Evolutionary conservation across 2,113 vertebrate species (phyloP), one percentile per base, ranked within the genome.

Genomic region (Rattus norvegicus): DNA sequence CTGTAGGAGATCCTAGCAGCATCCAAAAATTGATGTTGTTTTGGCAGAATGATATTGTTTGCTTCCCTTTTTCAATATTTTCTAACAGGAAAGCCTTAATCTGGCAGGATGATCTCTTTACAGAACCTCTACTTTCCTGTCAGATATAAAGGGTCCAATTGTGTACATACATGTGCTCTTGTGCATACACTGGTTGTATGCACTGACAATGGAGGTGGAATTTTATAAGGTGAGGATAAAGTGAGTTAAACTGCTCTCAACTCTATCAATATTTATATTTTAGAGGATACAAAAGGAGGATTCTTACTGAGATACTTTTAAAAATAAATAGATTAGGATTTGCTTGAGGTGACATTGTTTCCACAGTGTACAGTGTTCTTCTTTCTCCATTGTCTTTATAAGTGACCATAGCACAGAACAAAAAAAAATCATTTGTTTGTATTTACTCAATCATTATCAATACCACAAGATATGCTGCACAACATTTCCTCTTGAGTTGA

Each of bases 11-110:
- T 52, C 75, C 72, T 47, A 85, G 77, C 88, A 95, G 94, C 88
- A 77, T 90, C 88, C 94, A 73, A 54, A 93, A 96, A 97, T 33
- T 77, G 95, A 97, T 96, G 77, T 96, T 91, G 67, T 95, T 65
- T 95, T 97, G 76, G 93, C 67, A 97, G 92, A 91, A 92, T 88
- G 33, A 95, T 86, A 70, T n/a, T 70, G n/a, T 54, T 88, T 84
- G 26, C 28, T 97, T 94, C 87, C 63, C 70, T 95, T 96, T 88
- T 96, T 95, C 94, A 89, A 14, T 85, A 88, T 94, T 49, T 86
- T 93, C 75, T 95, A 96, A 79, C 59, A 97, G 67, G 22, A 77
- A 94, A 76, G 4, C 52, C 24, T 96, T 92, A 75, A 95, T 81
- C 30, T 93, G 94, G 61, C 81, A 95, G 76, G 92, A 91, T 90